These are phyloP conservation scores for Oncorhynchus gorbuscha DNA, from an alignment of 2,113 vertebrate genomes.

Conservation along the genomic window DNA sequence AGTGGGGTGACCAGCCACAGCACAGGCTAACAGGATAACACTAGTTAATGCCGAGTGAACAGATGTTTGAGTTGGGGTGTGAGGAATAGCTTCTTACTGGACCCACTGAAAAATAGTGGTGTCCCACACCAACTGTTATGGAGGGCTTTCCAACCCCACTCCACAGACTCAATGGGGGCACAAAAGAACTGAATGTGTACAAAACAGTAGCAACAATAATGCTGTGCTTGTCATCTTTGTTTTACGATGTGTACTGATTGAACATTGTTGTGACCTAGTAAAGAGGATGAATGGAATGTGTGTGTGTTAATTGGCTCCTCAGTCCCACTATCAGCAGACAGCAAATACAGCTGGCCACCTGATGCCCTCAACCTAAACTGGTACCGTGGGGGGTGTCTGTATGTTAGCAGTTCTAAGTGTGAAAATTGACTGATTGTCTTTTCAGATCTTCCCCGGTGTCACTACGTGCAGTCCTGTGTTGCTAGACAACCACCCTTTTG, in stretches of 20 bases:
- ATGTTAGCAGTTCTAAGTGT: constrained; percentile 40
- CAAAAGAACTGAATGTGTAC: no score
- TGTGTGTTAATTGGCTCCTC: neutral
- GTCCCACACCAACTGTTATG: neutral
- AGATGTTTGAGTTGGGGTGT: constrained; percentile 36
- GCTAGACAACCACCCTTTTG: neutral
- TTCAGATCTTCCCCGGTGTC: constrained; percentile 51
- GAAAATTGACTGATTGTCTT: constrained; percentile 56
- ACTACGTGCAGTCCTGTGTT: constrained; percentile 31
- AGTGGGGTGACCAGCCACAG: constrained; percentile 54
- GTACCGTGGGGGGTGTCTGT: constrained; percentile 34
- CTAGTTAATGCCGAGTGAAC: constrained; percentile 64
- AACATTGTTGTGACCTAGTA: neutral
- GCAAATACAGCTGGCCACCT: constrained; percentile 69
- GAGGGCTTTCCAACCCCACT: no score
- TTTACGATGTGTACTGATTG: neutral
- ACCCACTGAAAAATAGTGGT: neutral
- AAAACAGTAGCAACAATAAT: no score
- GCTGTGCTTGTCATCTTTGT: no score
- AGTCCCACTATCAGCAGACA: constrained; percentile 29
- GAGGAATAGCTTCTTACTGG: constrained; percentile 9
- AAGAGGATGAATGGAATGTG: neutral
- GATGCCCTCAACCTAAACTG: constrained; percentile 44
- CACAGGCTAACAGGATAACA: constrained; percentile 60
- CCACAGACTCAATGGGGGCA: no score